Base-by-base conservation (phyloP, 2,113 vertebrate species). In the Cepphus grylle region DNA sequence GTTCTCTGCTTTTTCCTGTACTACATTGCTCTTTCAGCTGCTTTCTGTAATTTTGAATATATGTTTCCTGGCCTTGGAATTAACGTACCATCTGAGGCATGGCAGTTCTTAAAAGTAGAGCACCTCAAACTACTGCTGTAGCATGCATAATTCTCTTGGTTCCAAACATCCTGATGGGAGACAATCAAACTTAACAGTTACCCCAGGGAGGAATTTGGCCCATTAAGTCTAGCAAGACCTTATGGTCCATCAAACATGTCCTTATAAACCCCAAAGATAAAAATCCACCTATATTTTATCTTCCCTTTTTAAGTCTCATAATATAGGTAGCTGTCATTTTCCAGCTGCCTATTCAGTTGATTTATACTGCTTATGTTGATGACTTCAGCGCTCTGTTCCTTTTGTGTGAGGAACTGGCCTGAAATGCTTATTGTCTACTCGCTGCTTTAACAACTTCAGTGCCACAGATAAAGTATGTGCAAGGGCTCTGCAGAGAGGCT, bases 221-320 rank as follows among this genome's bases (percentile, higher is more conserved):
- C 82, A 81, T 93, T 84, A 92, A 88, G 85, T 78, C 43, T 84
- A 79, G 69, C 16, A 85, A 86, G 81, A 77, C 43, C 45, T 80
- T 90, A 80, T 67, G 62, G 71, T 86, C 30, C 69, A 92, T 95
- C 76, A 93, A 83, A 91, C 56, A 82, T 1, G 5, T 65, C 14
- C 52, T 79, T 90, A 76, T 93, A 95, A 95, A 93, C 52, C 34
- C 43, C 77, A 95, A 93, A 92, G 49, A 86, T 92, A 95, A 96
- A 97, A 94, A 91, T 82, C 38, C 40, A 53, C 62, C 78, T 84
- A 20, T 72, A 76, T 86, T 95, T 97, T 95, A 52, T 88, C 52
- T 91, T 86, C 47, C 36, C 12, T 49, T 79, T 87, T 49, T 70
- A 91, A 63, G 30, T 63, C 36, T 71, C 29, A 8, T 82, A 66